A percentile compares a stretch with the other conserved stretches of the same genome.
phyloP scores from a whole-genome alignment of 2,888 invertebrate species.

The Microctonus aethiopoides region DNA sequence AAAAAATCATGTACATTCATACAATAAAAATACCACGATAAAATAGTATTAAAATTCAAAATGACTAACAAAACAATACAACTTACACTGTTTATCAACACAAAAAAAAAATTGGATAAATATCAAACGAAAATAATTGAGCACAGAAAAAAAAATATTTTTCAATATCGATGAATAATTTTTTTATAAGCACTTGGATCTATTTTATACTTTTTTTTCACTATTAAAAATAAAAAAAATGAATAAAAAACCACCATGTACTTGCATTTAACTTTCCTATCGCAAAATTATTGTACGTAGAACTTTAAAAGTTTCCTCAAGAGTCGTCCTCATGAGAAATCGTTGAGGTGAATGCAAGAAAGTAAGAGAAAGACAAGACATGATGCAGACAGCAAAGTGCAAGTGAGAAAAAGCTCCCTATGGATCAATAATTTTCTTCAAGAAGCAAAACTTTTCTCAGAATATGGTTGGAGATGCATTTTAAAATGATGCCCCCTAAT shows the following conservation, averaged over 20 bases:
- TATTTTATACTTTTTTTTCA: too few species aligned
- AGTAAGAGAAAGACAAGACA: not conserved
- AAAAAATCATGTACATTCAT: not conserved
- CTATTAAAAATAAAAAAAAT: too few species aligned
- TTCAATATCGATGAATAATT: too few species aligned
- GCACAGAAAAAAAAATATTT: too few species aligned
- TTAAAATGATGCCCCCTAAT: constrained; percentile 8
- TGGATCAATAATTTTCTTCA: constrained; percentile 29
- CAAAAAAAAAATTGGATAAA: too few species aligned
- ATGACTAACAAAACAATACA: too few species aligned
- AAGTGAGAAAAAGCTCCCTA: constrained; percentile 18
- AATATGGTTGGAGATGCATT: constrained; percentile 26
- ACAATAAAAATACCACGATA: too few species aligned
- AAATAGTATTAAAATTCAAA: too few species aligned
- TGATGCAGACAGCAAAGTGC: not conserved
- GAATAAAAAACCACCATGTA: not conserved
- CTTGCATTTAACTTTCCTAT: constrained; percentile 13
- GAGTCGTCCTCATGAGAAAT: constrained; percentile 30
- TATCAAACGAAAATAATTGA: too few species aligned
- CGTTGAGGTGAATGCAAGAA: constrained; percentile 13
- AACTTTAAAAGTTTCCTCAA: constrained; percentile 17
- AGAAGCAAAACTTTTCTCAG: constrained; percentile 15
- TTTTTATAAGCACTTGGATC: not conserved
- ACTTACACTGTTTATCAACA: too few species aligned
- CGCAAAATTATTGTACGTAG: constrained; percentile 7